Evolutionary conservation across 1,140 invertebrate genomes (phyloP).

Genomic region (Chrysomallon squamiferum): DNA sequence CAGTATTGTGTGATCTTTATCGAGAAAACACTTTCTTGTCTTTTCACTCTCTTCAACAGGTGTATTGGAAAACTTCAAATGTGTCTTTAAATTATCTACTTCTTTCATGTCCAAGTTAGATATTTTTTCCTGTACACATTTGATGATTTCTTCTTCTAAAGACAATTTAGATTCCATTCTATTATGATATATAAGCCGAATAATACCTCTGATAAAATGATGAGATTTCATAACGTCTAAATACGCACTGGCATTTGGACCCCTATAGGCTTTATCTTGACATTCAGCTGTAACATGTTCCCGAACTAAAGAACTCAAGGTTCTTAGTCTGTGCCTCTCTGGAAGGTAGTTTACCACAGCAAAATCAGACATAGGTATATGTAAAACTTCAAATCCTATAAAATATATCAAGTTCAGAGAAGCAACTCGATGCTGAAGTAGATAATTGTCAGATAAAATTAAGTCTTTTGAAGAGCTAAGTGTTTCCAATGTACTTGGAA

Average conservation of each 20-base stretch:
- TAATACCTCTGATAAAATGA: constrained; percentile 19
- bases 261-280: neutral
- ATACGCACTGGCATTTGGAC: neutral
- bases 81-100: constrained; percentile 3
- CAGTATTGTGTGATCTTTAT: neutral
- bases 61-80: neutral
- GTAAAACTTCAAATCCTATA: constrained; percentile 19
- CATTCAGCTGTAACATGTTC: constrained; percentile 22
- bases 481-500: constrained; percentile 22
- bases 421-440: constrained; percentile 4
- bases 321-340: constrained; percentile 14
- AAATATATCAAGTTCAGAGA: constrained; percentile 16
- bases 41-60: neutral
- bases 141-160: neutral
- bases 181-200: constrained; percentile 17
- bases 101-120: neutral
- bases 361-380: constrained; percentile 9
- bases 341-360: constrained; percentile 24
- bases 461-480: constrained; percentile 20
- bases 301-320: constrained; percentile 30
- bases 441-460: constrained; percentile 15
- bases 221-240: constrained; percentile 5
- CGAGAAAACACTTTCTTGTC: neutral
- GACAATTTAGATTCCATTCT: neutral
- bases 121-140: neutral